Conservation (phyloP, 2,888 invertebrate species). For the Heliconius sara region DNA sequence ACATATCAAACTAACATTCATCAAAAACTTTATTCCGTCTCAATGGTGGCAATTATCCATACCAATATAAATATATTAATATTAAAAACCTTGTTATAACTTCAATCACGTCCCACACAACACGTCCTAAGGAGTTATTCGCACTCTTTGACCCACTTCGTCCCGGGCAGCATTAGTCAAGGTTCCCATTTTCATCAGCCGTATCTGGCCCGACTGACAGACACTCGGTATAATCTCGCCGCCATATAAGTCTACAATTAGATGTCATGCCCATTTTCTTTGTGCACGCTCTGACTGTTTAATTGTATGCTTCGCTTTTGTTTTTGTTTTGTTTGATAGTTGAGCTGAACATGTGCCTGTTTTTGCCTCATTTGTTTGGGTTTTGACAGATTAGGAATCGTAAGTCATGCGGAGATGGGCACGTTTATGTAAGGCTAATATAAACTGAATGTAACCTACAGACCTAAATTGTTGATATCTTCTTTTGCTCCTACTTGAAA, state of each 20-base stretch:
- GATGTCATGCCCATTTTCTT: constrained; percentile 71
- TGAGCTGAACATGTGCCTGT: constrained; percentile 40
- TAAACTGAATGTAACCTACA: constrained; percentile 4
- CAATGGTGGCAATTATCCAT: background rate
- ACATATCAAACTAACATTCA: no score
- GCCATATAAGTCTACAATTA: constrained; percentile 77
- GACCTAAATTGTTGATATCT: background rate
- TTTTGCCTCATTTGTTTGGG: constrained; percentile 39
- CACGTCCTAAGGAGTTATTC: constrained; percentile 33
- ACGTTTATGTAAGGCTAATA: background rate
- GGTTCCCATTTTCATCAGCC: constrained; percentile 71
- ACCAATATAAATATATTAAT: background rate
- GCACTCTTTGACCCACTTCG: constrained; percentile 62
- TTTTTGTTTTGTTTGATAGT: constrained; percentile 52
- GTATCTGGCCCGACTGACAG: constrained; percentile 65
- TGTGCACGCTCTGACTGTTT: constrained; percentile 65
- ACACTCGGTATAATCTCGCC: constrained; percentile 66
- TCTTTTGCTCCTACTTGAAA: background rate
- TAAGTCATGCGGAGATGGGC: constrained; percentile 12
- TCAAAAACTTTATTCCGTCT: background rate
- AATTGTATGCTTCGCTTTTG: constrained; percentile 59
- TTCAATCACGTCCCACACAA: constrained; percentile 9
- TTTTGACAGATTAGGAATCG: constrained; percentile 37
- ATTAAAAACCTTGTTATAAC: constrained; percentile 19
- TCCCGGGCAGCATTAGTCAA: constrained; percentile 70